Percentiles rank a stretch among this genome's conserved stretches.
phyloP scores from a whole-genome alignment of 1,140 invertebrate species.

The Drosophila erecta region DNA sequence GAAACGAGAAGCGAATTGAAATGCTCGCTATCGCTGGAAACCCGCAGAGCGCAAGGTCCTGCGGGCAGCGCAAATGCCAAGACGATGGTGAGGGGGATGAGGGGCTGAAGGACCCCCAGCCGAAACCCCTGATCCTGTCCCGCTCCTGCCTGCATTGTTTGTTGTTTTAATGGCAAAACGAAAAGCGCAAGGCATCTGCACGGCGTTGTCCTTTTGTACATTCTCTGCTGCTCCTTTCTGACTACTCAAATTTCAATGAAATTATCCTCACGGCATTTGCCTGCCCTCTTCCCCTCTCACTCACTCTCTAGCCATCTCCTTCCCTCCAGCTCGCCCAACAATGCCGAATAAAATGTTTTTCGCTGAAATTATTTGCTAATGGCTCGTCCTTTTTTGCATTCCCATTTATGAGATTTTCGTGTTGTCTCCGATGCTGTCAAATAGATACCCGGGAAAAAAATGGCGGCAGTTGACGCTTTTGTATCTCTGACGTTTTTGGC shows the following conservation, averaged over 20 bases:
- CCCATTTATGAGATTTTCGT: conserved; percentile 74
- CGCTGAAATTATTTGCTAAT: conserved; percentile 83
- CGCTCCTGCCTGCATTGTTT: conserved; percentile 66
- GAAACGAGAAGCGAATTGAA: conserved; percentile 44
- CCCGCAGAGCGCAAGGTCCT: conserved; percentile 69
- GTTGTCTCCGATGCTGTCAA: conserved; percentile 50
- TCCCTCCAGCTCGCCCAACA: conserved; percentile 39
- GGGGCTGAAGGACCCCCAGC: conserved; percentile 23
- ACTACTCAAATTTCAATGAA: conserved; percentile 84
- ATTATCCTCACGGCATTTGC: conserved; percentile 82
- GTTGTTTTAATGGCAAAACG: conserved; percentile 79
- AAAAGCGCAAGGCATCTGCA: conserved; percentile 81
- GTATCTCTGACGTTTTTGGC: conserved; percentile 20
- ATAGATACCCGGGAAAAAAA: conserved; percentile 64
- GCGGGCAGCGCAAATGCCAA: conserved; percentile 49
- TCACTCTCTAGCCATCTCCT: conserved; percentile 4
- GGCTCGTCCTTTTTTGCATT: conserved; percentile 64
- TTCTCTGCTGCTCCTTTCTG: conserved; percentile 75
- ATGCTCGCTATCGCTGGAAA: conserved; percentile 36
- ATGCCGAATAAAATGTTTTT: conserved; percentile 70
- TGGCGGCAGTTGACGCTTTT: conserved; percentile 56
- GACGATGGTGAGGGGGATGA: background rate
- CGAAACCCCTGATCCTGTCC: conserved; percentile 16
- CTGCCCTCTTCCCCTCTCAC: conserved; percentile 7
- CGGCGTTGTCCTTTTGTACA: conserved; percentile 74